These are phyloP conservation scores for Agrochola macilenta DNA, from an alignment of 2,888 invertebrate species.

Conservation along the genomic window DNA sequence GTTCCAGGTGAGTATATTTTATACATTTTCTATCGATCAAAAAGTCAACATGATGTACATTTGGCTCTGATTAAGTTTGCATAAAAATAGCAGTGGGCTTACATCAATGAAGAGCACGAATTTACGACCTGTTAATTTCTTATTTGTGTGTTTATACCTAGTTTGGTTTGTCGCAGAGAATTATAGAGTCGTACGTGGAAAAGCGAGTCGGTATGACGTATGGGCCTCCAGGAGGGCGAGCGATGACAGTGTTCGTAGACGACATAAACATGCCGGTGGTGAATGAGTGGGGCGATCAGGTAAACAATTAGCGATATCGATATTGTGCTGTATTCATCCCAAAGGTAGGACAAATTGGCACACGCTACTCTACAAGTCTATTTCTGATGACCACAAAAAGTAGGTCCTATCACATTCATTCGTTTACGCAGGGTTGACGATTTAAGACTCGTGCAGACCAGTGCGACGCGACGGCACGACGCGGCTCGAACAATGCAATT, in stretches of 20 bases:
- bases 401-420: background rate
- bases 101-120: background rate
- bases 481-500: too few species aligned
- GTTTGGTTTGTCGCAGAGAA: slow-evolving; percentile 89
- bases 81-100: background rate
- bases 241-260: slow-evolving; percentile 96
- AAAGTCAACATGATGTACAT: background rate
- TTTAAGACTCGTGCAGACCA: too few species aligned
- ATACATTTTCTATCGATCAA: background rate
- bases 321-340: background rate
- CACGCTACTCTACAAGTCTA: background rate
- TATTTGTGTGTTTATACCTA: background rate
- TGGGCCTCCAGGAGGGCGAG: slow-evolving; percentile 95
- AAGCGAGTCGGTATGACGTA: slow-evolving; percentile 96
- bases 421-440: background rate
- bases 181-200: slow-evolving; percentile 97
- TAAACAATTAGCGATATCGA: slow-evolving; percentile 60
- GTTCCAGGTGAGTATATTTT: slow-evolving; percentile 92
- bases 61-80: background rate
- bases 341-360: background rate
- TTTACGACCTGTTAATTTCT: background rate
- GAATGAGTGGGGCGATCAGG: slow-evolving; percentile 98
- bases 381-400: background rate
- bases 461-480: too few species aligned
- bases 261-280: slow-evolving; percentile 98